Evolutionary conservation across 2,888 invertebrate genomes (phyloP).

Genomic region (Gryllus longicercus): DNA sequence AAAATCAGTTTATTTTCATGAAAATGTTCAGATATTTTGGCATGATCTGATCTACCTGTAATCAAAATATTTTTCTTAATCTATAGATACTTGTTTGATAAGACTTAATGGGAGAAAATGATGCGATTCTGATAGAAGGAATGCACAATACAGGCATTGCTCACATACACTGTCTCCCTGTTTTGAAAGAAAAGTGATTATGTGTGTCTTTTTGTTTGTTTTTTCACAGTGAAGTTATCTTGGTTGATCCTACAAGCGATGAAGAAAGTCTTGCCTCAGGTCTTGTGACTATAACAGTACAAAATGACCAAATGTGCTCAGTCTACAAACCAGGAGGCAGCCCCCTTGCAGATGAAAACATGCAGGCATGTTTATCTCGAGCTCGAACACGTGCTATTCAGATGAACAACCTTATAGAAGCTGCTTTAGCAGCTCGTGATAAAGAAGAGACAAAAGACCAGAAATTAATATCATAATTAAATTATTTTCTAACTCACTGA

Average conservation of each 20-base stretch:
- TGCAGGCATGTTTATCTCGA: conserved; percentile 58
- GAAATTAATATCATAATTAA: neutral
- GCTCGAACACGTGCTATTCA: conserved; percentile 58
- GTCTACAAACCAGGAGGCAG: conserved; percentile 71
- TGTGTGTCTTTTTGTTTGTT: neutral
- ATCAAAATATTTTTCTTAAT: neutral
- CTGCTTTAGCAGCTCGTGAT: conserved; percentile 39
- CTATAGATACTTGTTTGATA: neutral
- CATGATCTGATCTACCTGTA: no score
- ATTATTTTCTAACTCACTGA: neutral
- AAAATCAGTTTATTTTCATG: no score
- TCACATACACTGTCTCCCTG: neutral
- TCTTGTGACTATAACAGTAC: conserved; percentile 64
- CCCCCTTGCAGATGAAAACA: conserved; percentile 56
- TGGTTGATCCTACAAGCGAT: conserved; percentile 78
- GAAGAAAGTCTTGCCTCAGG: conserved; percentile 74
- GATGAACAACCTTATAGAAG: conserved; percentile 50
- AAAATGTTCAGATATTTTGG: no score
- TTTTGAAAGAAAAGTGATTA: neutral
- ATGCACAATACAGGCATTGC: no score
- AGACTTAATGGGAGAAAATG: neutral
- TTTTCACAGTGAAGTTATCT: conserved; percentile 57
- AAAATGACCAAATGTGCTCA: conserved; percentile 61
- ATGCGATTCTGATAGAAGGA: neutral
- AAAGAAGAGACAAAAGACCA: neutral